Conservation (phyloP, 2,797 vertebrate genomes). For the Pterois miles region DNA sequence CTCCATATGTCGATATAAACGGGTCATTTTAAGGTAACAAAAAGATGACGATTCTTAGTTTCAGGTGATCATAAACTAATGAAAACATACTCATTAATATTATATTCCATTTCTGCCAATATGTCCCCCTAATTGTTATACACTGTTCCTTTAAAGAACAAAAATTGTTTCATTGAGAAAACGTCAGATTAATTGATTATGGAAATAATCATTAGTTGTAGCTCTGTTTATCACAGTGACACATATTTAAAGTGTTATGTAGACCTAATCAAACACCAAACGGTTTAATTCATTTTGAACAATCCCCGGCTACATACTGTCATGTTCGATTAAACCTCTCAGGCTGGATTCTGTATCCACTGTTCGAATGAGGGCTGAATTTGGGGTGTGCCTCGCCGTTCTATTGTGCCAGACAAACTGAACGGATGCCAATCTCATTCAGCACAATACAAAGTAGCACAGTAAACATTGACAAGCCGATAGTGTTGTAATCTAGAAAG, state of each 20-base stretch:
- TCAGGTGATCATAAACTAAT: too few relatives aligned
- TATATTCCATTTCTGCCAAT: too few relatives aligned
- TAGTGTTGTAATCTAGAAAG: constrained; percentile 52
- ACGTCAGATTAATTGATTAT: background rate
- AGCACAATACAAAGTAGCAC: constrained; percentile 30
- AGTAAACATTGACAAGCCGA: constrained; percentile 47
- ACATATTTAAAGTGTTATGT: background rate
- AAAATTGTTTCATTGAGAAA: background rate
- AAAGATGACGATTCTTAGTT: too few relatives aligned
- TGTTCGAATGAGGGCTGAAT: constrained; percentile 25
- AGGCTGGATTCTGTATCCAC: constrained; percentile 11
- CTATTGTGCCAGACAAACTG: constrained; percentile 39
- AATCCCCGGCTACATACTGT: background rate
- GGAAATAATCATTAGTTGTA: background rate
- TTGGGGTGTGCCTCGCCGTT: constrained; percentile 49
- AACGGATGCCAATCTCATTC: constrained; percentile 45
- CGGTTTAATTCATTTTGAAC: background rate
- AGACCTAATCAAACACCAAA: background rate
- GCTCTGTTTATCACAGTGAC: background rate
- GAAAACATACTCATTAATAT: too few relatives aligned
- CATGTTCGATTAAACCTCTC: constrained; percentile 7
- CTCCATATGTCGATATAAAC: too few relatives aligned
- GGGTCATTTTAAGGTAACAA: too few relatives aligned
- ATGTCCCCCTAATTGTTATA: too few relatives aligned
- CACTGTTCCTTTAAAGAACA: too few relatives aligned